Evolutionary conservation across 2,888 invertebrate species (phyloP).

Genomic region (Drosophila neutralis): DNA sequence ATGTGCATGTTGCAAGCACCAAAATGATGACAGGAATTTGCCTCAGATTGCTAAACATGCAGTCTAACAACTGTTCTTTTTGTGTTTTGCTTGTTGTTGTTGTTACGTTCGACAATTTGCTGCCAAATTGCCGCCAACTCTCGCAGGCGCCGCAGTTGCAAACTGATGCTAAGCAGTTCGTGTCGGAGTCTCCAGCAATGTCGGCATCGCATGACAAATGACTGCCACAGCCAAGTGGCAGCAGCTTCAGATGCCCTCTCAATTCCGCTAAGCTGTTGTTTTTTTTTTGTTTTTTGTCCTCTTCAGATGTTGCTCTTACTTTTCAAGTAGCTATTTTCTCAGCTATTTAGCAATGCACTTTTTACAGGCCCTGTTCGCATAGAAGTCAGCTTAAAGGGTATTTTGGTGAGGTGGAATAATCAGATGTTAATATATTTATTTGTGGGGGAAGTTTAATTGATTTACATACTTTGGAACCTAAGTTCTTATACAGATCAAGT

Average conservation of each 20-base stretch:
- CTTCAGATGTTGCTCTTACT: conserved; percentile 47
- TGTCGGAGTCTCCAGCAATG: conserved; percentile 27
- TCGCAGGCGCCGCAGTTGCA: conserved; percentile 58
- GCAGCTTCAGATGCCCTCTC: conserved; percentile 38
- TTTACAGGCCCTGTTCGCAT: neutral
- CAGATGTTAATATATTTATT: neutral
- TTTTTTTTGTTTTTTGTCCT: conserved; percentile 4
- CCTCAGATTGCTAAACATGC: conserved; percentile 62
- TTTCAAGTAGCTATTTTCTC: conserved; percentile 51
- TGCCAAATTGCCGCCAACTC: conserved; percentile 75
- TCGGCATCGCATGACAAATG: conserved; percentile 73
- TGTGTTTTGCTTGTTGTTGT: conserved; percentile 13
- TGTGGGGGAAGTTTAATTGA: neutral
- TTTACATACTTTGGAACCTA: neutral
- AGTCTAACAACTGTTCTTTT: conserved; percentile 53
- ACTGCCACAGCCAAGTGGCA: conserved; percentile 66
- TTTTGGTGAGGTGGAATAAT: neutral
- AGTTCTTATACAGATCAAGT: neutral
- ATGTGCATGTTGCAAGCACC: conserved; percentile 58
- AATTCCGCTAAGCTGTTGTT: conserved; percentile 7
- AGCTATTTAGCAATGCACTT: conserved; percentile 30
- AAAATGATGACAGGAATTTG: conserved; percentile 69
- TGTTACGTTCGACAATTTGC: conserved; percentile 45
- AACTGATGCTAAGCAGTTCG: conserved; percentile 26
- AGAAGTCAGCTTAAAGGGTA: neutral